These are phyloP conservation scores for Pristionchus exspectatus DNA, from an alignment of 2,888 invertebrate species.

Conservation along the genomic window DNA sequence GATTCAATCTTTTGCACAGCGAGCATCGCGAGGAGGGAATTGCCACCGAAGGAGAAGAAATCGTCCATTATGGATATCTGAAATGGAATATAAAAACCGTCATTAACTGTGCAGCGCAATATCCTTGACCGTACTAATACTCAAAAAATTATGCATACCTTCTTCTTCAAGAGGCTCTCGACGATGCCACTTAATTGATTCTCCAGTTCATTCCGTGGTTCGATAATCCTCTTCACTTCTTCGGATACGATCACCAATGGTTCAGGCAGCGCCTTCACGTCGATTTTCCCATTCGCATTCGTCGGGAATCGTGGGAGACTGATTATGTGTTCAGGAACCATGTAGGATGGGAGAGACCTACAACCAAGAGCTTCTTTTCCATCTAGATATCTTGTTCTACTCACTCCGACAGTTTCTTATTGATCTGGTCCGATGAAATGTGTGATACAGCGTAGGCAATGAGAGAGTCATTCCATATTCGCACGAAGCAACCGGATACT, in stretches of 20 bases:
- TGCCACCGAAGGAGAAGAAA: slow-evolving; percentile 69
- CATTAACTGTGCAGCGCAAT: too few species aligned
- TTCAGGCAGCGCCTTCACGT: slow-evolving; percentile 28
- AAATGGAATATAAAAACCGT: not conserved
- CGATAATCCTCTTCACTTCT: not conserved
- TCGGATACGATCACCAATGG: not conserved
- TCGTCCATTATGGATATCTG: slow-evolving; percentile 57
- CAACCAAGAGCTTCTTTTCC: not conserved
- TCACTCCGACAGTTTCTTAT: not conserved
- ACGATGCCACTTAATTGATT: not conserved
- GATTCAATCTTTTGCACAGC: slow-evolving; percentile 60
- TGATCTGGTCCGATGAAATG: not conserved
- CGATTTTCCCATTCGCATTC: slow-evolving; percentile 45
- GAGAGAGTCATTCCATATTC: not conserved
- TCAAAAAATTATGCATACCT: not conserved
- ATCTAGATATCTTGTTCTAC: not conserved
- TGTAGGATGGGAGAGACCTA: slow-evolving; percentile 1
- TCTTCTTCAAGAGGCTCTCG: slow-evolving; percentile 2
- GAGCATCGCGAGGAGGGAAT: slow-evolving; percentile 68
- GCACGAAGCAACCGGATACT: not conserved
- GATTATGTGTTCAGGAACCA: slow-evolving; percentile 20
- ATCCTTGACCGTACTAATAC: too few species aligned
- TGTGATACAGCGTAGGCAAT: slow-evolving; percentile 5
- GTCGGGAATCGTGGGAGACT: not conserved
- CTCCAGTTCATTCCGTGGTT: not conserved